These are phyloP conservation scores for Drosophila subsilvestris DNA, from an alignment of 2,888 invertebrate species.

Conservation along the genomic window DNA sequence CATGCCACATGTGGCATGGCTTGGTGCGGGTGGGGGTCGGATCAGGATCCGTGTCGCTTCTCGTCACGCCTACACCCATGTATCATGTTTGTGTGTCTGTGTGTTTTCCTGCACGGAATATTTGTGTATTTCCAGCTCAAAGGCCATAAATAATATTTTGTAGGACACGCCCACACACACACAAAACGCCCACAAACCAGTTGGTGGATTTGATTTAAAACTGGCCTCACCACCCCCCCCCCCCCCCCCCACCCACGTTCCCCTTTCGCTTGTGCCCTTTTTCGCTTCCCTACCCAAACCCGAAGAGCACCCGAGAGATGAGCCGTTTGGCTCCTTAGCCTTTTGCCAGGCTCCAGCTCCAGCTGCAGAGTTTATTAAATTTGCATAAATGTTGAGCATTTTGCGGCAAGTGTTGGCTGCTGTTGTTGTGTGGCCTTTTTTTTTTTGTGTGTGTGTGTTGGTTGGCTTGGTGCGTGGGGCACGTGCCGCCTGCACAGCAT, in stretches of 20 bases:
- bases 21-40: slow-evolving; percentile 8
- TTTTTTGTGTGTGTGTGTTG: not conserved
- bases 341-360: slow-evolving; percentile 28
- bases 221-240: slow-evolving; percentile 30
- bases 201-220: slow-evolving; percentile 48
- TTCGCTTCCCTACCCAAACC: no score
- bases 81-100: slow-evolving; percentile 57
- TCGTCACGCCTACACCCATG: slow-evolving; percentile 62
- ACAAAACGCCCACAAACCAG: slow-evolving; percentile 11
- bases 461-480: slow-evolving; percentile 3
- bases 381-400: slow-evolving; percentile 74
- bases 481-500: slow-evolving; percentile 63
- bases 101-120: slow-evolving; percentile 44
- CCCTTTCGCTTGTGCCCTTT: not conserved
- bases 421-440: slow-evolving; percentile 1
- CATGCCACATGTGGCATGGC: slow-evolving; percentile 63
- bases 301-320: not conserved
- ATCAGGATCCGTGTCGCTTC: not conserved
- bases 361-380: slow-evolving; percentile 74
- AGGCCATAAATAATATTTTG: slow-evolving; percentile 75
- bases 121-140: slow-evolving; percentile 64
- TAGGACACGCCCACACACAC: slow-evolving; percentile 45
- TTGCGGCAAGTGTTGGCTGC: slow-evolving; percentile 51
- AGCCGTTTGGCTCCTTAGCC: slow-evolving; percentile 24
- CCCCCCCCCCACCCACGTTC: slow-evolving; percentile 20